A percentile compares a stretch with the other conserved stretches of the same genome.
Conservation (phyloP, 2,113 vertebrate genomes). For the Sisor rabdophorus region DNA sequence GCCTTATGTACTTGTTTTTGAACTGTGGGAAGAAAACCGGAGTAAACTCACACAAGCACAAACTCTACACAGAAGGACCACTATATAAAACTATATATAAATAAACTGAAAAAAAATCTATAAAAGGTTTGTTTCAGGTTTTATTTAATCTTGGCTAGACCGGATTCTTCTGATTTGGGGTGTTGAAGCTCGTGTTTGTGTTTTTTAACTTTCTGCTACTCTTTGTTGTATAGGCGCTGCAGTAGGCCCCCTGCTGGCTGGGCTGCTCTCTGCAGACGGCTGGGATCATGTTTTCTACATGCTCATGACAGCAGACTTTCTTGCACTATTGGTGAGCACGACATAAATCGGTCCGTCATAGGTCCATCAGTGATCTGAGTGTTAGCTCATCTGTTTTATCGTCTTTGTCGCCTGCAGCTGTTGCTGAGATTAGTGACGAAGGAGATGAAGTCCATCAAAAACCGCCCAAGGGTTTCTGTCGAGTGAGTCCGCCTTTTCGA, state of each 20-base stretch:
- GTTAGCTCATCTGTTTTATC: neutral
- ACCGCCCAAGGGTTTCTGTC: constrained; percentile 52
- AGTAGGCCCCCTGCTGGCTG: constrained; percentile 85
- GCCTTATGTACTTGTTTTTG: too few species aligned
- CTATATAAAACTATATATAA: too few species aligned
- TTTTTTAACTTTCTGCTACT: neutral
- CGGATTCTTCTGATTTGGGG: too few species aligned
- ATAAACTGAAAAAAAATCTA: too few species aligned
- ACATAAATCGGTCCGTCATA: neutral
- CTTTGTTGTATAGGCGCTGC: constrained; percentile 75
- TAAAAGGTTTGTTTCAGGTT: too few species aligned
- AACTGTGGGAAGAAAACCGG: too few species aligned
- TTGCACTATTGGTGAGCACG: constrained; percentile 81
- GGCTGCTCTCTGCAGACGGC: constrained; percentile 79
- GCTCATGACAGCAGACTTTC: constrained; percentile 81
- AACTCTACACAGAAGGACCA: too few species aligned
- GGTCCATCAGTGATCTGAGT: neutral
- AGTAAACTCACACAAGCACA: too few species aligned
- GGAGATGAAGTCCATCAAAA: constrained; percentile 58
- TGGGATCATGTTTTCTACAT: constrained; percentile 96
- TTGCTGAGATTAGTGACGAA: constrained; percentile 66
- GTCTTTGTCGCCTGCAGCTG: constrained; percentile 54
- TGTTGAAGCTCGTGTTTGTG: neutral
- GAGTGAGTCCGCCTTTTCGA: constrained; percentile 59
- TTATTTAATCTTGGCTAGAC: too few species aligned